Base-by-base conservation (phyloP, 2,113 vertebrate genomes). In the Microtus ochrogaster region DNA sequence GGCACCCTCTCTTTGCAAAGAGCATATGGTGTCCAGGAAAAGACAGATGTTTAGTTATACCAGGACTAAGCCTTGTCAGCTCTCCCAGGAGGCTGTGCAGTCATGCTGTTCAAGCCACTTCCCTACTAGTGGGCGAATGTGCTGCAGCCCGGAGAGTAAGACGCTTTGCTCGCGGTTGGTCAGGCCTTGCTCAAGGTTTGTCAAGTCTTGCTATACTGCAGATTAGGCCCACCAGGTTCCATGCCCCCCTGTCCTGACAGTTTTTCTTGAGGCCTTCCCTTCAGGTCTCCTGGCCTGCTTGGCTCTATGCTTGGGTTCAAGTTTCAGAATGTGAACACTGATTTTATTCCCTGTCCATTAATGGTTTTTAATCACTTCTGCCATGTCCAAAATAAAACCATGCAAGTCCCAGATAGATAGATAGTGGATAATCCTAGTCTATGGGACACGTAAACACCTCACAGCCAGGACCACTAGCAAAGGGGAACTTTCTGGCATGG, bases 161-260 rank as follows among this genome's bases (percentile, higher is more conserved):
- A 41, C 30, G 1, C 10, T 26, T 30, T 24, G 24, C 30, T 12
- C 3, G 9, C 36, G 61, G 30, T 28, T 10, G 44, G 30, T 33
- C 9, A 26, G 21, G 8, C 52, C 11, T 26, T 24, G 24, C 30
- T 12, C 3, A 19, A 36, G 52, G 30, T 28, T 13, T 28, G 30
- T 33, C 9, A 30, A 26, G 8, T 61, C 11, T 3, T 5, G 0
- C 14, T 7, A 33, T 3, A 13, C 1, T 33, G 1, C 9, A 28
- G 10, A 0, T 0, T 21, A 36, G 11, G 17, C 13, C 58, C 0
- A 10, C 63, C 49, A 11, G 41, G 13, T 55, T 61, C 84, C 84
- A 39, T 41, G 7, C 8, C 21, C 36, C 36, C 3, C 4, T 0
- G 28, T 30, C 49, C 79, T 49, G 6, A 1, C 0, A 0, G 0